Conservation (phyloP, 2,113 vertebrate genomes). For the Acrocephalus kingi region DNA sequence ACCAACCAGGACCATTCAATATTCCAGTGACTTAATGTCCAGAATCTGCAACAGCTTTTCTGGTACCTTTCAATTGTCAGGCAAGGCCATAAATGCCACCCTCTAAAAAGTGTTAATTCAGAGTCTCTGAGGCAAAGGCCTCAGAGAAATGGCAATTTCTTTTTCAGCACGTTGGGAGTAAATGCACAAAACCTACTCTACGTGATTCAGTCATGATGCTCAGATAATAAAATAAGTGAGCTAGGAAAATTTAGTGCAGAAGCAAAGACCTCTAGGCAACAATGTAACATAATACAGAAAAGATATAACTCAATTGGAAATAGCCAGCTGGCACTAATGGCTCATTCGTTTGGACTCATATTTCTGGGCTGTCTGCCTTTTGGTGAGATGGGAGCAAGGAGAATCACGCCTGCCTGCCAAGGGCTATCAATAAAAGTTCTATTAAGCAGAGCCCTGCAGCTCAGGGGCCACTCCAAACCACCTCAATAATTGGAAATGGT, state of each 20-base stretch:
- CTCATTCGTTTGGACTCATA: slow-evolving; percentile 35
- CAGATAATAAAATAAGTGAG: background rate
- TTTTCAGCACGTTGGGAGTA: background rate
- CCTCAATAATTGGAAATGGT: background rate
- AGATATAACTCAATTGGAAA: slow-evolving; percentile 44
- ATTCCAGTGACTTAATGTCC: background rate
- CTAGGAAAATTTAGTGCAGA: background rate
- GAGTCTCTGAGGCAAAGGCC: background rate
- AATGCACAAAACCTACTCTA: background rate
- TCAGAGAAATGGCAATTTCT: background rate
- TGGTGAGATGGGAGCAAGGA: slow-evolving; percentile 8
- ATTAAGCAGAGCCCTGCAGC: background rate
- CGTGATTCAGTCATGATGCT: background rate
- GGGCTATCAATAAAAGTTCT: background rate
- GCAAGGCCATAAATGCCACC: background rate
- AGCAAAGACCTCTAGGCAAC: slow-evolving; percentile 16
- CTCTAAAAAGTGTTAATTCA: background rate
- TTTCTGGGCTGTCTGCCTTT: slow-evolving; percentile 41
- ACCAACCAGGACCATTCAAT: background rate
- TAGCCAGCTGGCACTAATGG: slow-evolving; percentile 47
- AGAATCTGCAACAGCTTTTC: background rate
- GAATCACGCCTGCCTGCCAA: background rate
- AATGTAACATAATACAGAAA: background rate
- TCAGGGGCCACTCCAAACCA: background rate
- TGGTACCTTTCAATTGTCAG: background rate